Conservation (phyloP, 2,888 invertebrate species). For the Rugalucina vietnamica region DNA sequence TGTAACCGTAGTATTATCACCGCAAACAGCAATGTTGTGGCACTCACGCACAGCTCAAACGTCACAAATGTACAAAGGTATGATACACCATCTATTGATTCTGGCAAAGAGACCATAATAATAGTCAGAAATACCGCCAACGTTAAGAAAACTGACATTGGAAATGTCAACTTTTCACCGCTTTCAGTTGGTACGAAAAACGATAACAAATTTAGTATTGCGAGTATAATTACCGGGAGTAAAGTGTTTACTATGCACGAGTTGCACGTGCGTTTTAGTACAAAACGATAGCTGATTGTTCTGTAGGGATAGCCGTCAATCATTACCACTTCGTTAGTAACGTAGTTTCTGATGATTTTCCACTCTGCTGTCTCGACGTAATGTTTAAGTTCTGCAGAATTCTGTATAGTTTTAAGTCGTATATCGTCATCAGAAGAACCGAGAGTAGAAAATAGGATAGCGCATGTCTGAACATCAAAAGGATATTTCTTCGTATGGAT, state of each 20-base stretch:
- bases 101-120: conserved; percentile 38
- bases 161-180: conserved; percentile 46
- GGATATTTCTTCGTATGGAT: conserved; percentile 47
- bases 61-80: conserved; percentile 46
- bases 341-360: conserved; percentile 30
- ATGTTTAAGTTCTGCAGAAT: not conserved
- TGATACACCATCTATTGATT: conserved; percentile 48
- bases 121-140: conserved; percentile 48
- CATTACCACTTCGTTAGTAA: not conserved
- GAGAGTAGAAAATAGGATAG: conserved; percentile 26
- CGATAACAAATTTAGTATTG: conserved; percentile 33
- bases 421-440: conserved; percentile 24
- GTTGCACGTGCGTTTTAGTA: conserved; percentile 28
- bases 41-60: conserved; percentile 32
- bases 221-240: conserved; percentile 38
- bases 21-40: conserved; percentile 18
- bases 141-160: conserved; percentile 47
- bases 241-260: conserved; percentile 43
- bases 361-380: conserved; percentile 33
- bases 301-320: conserved; percentile 4
- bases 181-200: conserved; percentile 49
- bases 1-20: conserved; percentile 20
- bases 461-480: conserved; percentile 42
- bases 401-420: not conserved
- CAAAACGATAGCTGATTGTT: conserved; percentile 11